Evolutionary conservation across 2,797 vertebrate species (phyloP).

Genomic region (Pseudochromis fuscus): DNA sequence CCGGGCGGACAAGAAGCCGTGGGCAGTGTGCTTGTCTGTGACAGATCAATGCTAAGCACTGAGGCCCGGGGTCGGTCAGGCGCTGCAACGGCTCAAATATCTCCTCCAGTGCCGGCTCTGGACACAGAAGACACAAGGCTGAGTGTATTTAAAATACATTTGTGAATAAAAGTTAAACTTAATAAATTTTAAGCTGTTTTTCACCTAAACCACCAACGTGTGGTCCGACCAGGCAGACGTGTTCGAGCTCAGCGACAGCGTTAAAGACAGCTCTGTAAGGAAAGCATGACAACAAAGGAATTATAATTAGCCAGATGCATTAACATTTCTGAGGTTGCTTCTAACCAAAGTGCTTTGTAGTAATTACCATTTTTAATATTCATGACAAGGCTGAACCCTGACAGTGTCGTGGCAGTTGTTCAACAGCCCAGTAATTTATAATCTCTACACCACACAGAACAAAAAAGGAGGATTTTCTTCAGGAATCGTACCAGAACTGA

Average conservation of each 20-base stretch:
- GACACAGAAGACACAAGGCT: neutral
- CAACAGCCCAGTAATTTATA: no score
- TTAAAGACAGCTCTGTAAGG: slow-evolving; percentile 87
- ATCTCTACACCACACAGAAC: neutral
- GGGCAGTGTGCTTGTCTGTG: slow-evolving; percentile 83
- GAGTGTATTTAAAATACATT: neutral
- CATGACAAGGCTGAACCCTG: neutral
- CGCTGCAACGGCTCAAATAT: slow-evolving; percentile 84
- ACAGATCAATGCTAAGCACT: slow-evolving; percentile 82
- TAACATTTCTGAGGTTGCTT: neutral
- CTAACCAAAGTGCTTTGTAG: neutral
- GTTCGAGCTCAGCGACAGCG: slow-evolving; percentile 87
- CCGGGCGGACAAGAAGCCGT: slow-evolving; percentile 84
- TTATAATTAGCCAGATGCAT: neutral
- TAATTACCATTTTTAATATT: neutral
- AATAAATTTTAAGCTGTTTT: neutral
- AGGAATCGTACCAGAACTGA: no score
- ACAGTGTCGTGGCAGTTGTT: neutral
- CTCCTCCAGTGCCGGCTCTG: slow-evolving; percentile 81
- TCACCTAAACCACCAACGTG: slow-evolving; percentile 86
- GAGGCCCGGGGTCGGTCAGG: slow-evolving; percentile 16
- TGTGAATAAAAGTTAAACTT: fast-evolving
- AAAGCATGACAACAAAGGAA: neutral
- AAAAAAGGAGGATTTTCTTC: neutral
- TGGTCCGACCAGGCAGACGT: slow-evolving; percentile 88